These are phyloP conservation scores for Turnix velox DNA, from an alignment of 2,113 vertebrate genomes.

Conservation along the genomic window DNA sequence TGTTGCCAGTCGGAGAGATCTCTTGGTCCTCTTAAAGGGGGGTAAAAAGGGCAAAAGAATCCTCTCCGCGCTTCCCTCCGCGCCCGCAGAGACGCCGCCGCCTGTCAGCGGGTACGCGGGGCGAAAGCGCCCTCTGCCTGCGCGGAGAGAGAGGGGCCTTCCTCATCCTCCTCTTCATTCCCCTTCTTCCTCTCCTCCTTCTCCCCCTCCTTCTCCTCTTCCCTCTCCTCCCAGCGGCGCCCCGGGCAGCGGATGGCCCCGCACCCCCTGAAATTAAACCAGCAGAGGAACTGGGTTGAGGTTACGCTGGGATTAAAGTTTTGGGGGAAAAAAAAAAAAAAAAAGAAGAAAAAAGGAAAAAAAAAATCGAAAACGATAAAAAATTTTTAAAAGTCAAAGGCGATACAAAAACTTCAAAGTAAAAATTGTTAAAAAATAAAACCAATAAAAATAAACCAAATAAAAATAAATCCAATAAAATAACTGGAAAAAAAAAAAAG, in stretches of 20 bases:
- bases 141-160: slow-evolving; percentile 22
- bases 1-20: not conserved
- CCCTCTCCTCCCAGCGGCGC: not conserved
- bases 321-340: not conserved
- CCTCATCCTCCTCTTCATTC: not conserved
- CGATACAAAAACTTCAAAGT: too few relatives aligned
- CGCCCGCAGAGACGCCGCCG: too few relatives aligned
- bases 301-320: not conserved
- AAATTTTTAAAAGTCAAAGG: too few relatives aligned
- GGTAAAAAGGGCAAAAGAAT: too few relatives aligned
- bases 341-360: not conserved
- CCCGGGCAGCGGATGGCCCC: not conserved
- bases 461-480: too few relatives aligned
- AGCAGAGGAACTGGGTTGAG: not conserved
- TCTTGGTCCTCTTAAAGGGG: not conserved
- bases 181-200: not conserved
- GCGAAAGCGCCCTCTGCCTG: slow-evolving; percentile 73
- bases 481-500: too few relatives aligned
- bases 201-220: not conserved
- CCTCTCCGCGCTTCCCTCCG: not conserved
- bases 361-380: too few relatives aligned
- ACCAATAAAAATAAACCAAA: too few relatives aligned
- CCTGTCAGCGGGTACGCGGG: slow-evolving; percentile 37
- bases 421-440: too few relatives aligned
- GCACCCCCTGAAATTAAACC: not conserved